Base-by-base conservation (phyloP, 1,140 invertebrate genomes). In the Lordiphosa clarofinis region DNA sequence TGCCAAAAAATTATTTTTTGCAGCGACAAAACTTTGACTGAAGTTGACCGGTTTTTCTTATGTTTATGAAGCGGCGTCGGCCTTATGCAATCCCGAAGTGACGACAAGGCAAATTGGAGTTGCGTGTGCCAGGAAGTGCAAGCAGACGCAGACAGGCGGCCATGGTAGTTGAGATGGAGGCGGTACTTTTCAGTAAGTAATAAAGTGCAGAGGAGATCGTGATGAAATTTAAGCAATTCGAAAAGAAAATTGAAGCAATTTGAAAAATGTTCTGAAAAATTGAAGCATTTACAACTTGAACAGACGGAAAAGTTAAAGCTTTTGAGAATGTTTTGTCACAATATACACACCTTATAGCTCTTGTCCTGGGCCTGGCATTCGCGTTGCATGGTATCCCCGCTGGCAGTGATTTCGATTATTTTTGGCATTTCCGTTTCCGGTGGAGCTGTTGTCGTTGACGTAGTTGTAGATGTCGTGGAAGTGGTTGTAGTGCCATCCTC, bases 401-500 rank as follows among this genome's bases (percentile, higher is more conserved):
- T 65, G 40, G 69, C 71, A 4, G 86, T 84, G 56, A 69, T 81
- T 60, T 79, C 87, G 21, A 70, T 81, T 24, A 89, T 88, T 76
- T 89, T 82, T 4, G 78, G 78, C 61, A 84, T 60, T 73, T 78
- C 78, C 64, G 78, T 78, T 65, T 86, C 73, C 55, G 72, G 52
- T 64, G 65, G 61, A 1, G 52, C 15, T 7, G 76, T 75, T 12
- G 71, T 75, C 2, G 73, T 48, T 4, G 66, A 43, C 4, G 56
- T 48, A 35, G 40, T 66, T 8, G 42, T 35, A 3, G 52, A 21
- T 38, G 63, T 37, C 6, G 60, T 36, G n/a, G 38, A n/a, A 33
- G 55, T 56, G 31, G 38, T 65, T 61, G 53, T 73, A 56, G 47
- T 54, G 55, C 61, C 91, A 6, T 93, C 92, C 39, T 92, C 92